Evolutionary conservation across 2,888 invertebrate species (phyloP).

Genomic region (Lycocerus yunnanus): DNA sequence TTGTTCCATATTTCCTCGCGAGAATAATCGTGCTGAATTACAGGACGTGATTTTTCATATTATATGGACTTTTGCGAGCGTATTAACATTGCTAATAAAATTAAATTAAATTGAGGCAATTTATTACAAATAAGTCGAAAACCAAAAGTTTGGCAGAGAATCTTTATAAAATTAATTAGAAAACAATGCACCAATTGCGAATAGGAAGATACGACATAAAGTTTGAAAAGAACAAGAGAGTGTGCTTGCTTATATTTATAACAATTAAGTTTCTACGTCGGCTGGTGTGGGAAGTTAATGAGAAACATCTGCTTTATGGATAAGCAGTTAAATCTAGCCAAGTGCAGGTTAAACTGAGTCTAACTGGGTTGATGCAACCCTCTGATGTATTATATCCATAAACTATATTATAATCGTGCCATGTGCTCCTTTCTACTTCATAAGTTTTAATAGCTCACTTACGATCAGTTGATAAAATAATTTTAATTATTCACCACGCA

Average conservation of each 20-base stretch:
- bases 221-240: neutral
- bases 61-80: neutral
- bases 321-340: constrained; percentile 11
- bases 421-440: constrained; percentile 11
- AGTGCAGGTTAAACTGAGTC: constrained; percentile 15
- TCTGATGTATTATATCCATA: constrained; percentile 26
- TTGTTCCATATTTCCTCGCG: too few relatives aligned
- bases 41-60: neutral
- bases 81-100: neutral
- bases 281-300: constrained; percentile 14
- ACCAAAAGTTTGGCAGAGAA: neutral
- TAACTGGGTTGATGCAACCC: constrained; percentile 17
- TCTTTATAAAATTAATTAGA: neutral
- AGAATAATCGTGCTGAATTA: too few relatives aligned
- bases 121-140: neutral
- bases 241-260: neutral
- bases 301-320: constrained; percentile 16
- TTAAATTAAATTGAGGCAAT: neutral
- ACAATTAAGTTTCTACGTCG: neutral
- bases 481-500: neutral
- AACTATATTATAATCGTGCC: constrained; percentile 20
- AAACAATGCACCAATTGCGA: neutral
- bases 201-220: neutral
- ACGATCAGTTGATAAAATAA: constrained; percentile 10
- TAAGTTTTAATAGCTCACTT: constrained; percentile 20